Evolutionary conservation across 2,797 vertebrate species (phyloP).

Genomic region (Oreochromis mossambicus): DNA sequence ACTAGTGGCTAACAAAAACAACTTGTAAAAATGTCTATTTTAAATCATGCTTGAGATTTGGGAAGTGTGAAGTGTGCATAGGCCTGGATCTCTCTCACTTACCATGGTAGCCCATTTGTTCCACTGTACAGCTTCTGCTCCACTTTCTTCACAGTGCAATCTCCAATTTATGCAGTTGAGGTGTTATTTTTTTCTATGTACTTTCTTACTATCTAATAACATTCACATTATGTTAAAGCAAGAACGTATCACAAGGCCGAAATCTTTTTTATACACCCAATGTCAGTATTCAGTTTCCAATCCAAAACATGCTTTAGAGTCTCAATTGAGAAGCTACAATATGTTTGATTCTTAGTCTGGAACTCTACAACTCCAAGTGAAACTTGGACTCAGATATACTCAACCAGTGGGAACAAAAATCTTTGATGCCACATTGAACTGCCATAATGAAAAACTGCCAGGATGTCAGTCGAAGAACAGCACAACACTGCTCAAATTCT

Average conservation of each 20-base stretch:
- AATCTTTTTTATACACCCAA: background rate
- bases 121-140: background rate
- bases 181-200: background rate
- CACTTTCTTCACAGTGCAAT: background rate
- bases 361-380: background rate
- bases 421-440: constrained; percentile 1
- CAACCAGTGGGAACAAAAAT: background rate
- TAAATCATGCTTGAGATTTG: constrained; percentile 74
- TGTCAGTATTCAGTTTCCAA: background rate
- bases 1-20: constrained; percentile 63
- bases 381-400: constrained; percentile 25
- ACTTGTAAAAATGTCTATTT: constrained; percentile 68
- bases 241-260: background rate
- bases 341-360: background rate
- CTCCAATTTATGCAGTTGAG: background rate
- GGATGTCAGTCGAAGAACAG: constrained; percentile 21
- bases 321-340: background rate
- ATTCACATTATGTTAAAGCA: background rate
- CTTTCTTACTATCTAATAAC: background rate
- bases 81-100: constrained; percentile 61
- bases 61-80: constrained; percentile 48
- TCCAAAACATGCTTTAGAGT: background rate
- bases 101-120: constrained; percentile 34
- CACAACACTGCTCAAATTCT: constrained; percentile 11
- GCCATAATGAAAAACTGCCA: constrained; percentile 26